Evolutionary conservation across 2,113 vertebrate genomes (phyloP).

Genomic region (western clawed frog (Xenopus tropicalis)): UCB_Xtro_10.0 CM004446.2:36147501-36148000

Average conservation of each 20-base stretch:
- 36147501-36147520: not conserved
- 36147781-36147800: conserved; percentile 2
- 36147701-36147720: conserved; percentile 1
- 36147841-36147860: no score
- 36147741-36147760: conserved; percentile 13
- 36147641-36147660: conserved; percentile 22
- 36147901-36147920: no score
- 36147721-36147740: conserved; percentile 22
- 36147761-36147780: conserved; percentile 6
- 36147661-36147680: conserved; percentile 1
- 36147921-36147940: no score
- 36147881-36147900: no score
- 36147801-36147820: conserved; percentile 28
- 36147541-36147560: not conserved
- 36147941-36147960: no score
- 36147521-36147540: not conserved
- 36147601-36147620: conserved; percentile 12
- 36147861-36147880: no score
- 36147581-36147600: conserved; percentile 23
- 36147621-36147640: conserved; percentile 30
- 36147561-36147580: conserved; percentile 14
- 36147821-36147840: no score
- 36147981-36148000: no score
- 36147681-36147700: conserved; percentile 16
- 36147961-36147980: no score